phyloP scores from a whole-genome alignment of 2,888 invertebrate species.

The Uropetala carovei region DNA sequence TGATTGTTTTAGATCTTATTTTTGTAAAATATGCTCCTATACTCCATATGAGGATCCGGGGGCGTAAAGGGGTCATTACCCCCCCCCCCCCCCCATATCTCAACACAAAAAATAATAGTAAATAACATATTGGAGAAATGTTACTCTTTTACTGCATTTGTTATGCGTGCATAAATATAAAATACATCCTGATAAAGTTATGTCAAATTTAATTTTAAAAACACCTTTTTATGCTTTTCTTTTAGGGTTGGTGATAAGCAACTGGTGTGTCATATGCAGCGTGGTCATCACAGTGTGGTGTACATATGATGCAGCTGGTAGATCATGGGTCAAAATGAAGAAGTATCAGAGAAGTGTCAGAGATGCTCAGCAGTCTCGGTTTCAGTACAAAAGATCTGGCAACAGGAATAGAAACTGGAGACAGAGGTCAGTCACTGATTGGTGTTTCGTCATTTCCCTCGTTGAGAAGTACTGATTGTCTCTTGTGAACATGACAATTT shows the following conservation, averaged over 20 bases:
- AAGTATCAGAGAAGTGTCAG: slow-evolving; percentile 89
- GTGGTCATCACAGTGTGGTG: slow-evolving; percentile 89
- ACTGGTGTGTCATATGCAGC: slow-evolving; percentile 85
- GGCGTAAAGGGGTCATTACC: too few species aligned
- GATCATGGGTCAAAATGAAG: slow-evolving; percentile 94
- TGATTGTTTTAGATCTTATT: too few species aligned
- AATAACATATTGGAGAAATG: too few species aligned
- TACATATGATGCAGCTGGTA: slow-evolving; percentile 90
- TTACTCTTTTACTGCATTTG: too few species aligned
- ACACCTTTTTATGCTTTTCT: background rate
- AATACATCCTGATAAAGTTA: background rate
- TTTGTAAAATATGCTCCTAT: too few species aligned
- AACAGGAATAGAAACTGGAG: slow-evolving; percentile 89
- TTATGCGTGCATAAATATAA: background rate
- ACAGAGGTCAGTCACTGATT: slow-evolving; percentile 80
- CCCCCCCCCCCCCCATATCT: too few species aligned
- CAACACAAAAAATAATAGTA: too few species aligned
- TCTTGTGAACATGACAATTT: too few species aligned
- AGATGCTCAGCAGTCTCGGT: slow-evolving; percentile 85
- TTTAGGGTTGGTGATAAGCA: slow-evolving; percentile 85
- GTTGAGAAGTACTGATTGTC: too few species aligned
- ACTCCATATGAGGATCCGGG: too few species aligned
- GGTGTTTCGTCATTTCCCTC: background rate
- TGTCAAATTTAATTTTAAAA: background rate
- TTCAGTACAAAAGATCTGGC: slow-evolving; percentile 86